phyloP scores from a whole-genome alignment of 64 coral and sea anemone genomes.

The Catalaphyllia jardinei region DNA sequence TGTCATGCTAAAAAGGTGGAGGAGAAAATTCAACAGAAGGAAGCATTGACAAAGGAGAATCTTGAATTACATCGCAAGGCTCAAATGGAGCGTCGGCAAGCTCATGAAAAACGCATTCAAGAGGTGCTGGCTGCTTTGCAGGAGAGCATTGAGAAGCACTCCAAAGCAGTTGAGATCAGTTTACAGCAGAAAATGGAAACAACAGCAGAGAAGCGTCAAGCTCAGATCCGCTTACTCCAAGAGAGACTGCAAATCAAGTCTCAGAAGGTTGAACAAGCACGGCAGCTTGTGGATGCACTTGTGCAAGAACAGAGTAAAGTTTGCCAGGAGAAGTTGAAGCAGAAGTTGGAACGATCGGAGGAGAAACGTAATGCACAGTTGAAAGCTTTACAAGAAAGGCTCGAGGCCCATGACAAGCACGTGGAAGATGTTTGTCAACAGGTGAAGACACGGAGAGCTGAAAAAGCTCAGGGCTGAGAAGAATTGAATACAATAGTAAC shows the following conservation, averaged over 20 bases:
- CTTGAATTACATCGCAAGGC: slow-evolving; percentile 63
- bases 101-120: slow-evolving; percentile 69
- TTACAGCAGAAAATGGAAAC: slow-evolving; percentile 68
- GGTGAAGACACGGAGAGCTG: slow-evolving; percentile 46
- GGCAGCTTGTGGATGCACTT: slow-evolving; percentile 56
- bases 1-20: slow-evolving; percentile 68
- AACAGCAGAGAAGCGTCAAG: slow-evolving; percentile 68
- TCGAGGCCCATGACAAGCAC: slow-evolving; percentile 61
- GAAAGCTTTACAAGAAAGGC: slow-evolving; percentile 60
- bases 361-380: slow-evolving; percentile 68
- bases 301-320: slow-evolving; percentile 53
- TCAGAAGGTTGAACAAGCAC: slow-evolving; percentile 72
- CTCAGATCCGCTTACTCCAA: slow-evolving; percentile 50
- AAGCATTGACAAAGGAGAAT: slow-evolving; percentile 65
- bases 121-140: slow-evolving; percentile 62
- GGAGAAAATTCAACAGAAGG: slow-evolving; percentile 85
- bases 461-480: slow-evolving; percentile 54
- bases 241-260: slow-evolving; percentile 69
- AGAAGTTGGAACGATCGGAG: slow-evolving; percentile 73
- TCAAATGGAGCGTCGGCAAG: slow-evolving; percentile 66
- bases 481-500: not conserved
- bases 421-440: slow-evolving; percentile 49
- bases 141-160: slow-evolving; percentile 73
- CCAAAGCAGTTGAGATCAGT: slow-evolving; percentile 67
- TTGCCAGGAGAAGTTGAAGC: slow-evolving; percentile 65